Evolutionary conservation across 2,797 vertebrate species (phyloP), one percentile per base, ranked within the genome.

Genomic region (Uromys caudimaculatus): DNA sequence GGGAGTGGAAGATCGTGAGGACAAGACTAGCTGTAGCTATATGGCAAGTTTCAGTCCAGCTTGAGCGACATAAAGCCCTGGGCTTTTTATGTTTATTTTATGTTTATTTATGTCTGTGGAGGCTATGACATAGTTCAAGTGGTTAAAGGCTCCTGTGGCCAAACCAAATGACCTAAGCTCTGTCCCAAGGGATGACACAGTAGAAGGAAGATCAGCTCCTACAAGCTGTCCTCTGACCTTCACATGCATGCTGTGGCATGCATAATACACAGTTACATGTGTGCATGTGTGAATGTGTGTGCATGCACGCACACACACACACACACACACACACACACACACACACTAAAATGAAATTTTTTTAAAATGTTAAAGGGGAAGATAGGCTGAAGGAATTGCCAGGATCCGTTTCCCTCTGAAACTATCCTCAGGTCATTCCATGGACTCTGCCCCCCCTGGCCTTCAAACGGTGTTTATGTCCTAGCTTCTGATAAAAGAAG

Each of bases 401-500:
- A 7, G 50, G 27, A 41, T 69, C 60, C 1, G 12, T 67, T 19
- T 75, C 32, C 56, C 41, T 78, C 73, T 52, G 41, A 87, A 90
- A 69, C 89, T 56, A 32, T 54, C 54, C 71, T 35, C 44, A 35
- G 75, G 56, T 27, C 24, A 3, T 83, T 78, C 71, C 35, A 6
- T 17, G n/a, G 71, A 62, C 54, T 90, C 73, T 69, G n/a, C 8
- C 78, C 90, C 90, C 73, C 83, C 71, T 84, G 93, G 93, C 90
- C 93, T 97, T 90, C 89, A 88, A 90, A 77, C 90, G 75, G 38
- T 83, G n/a, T 76, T 47, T 82, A 47, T 0, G 1, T 84, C 78
- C 77, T 83, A 32, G 60, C 73, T 71, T 90, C 94, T 69, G 71
- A 81, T 50, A 84, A 71, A 94, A 73, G 92, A 85, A 71, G 54